Percentiles rank a stretch among this genome's conserved stretches.
phyloP scores from a whole-genome alignment of 2,797 vertebrate species.

The Natrix natrix region DNA sequence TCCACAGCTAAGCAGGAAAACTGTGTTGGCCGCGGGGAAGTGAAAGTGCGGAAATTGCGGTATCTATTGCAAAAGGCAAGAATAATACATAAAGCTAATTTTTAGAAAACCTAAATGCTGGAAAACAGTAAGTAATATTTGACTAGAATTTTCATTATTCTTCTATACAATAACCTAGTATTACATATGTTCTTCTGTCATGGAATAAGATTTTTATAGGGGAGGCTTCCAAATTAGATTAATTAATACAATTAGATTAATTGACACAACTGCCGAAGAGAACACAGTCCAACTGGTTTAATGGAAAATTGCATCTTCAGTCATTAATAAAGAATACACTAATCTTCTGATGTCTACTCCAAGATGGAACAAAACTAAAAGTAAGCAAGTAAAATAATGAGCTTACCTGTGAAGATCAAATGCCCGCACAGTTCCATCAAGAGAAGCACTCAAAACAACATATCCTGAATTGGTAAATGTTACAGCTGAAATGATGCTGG shows the following conservation, averaged over 20 bases:
- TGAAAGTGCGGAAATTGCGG: slow-evolving; percentile 97
- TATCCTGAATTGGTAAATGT: slow-evolving; percentile 86
- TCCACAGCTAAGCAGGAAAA: slow-evolving; percentile 92
- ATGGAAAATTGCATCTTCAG: background rate
- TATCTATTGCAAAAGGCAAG: slow-evolving; percentile 74
- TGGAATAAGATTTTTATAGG: background rate
- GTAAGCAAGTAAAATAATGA: background rate
- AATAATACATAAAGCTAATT: background rate
- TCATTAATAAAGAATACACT: background rate
- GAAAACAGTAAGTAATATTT: background rate
- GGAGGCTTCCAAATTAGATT: background rate
- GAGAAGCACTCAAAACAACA: slow-evolving; percentile 89
- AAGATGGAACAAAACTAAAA: background rate
- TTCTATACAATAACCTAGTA: background rate
- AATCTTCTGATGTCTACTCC: background rate
- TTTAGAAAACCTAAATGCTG: background rate
- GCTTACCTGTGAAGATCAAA: slow-evolving; percentile 93
- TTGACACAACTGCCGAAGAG: background rate
- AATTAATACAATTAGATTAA: too few relatives aligned
- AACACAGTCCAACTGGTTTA: background rate
- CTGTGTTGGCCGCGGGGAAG: slow-evolving; percentile 87
- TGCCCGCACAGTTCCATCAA: slow-evolving; percentile 92
- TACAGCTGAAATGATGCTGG: slow-evolving; percentile 84
- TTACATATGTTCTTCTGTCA: background rate
- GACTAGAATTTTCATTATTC: background rate